phyloP scores from a whole-genome alignment of 2,888 invertebrate species.

The Drosophila glabriapex region DNA sequence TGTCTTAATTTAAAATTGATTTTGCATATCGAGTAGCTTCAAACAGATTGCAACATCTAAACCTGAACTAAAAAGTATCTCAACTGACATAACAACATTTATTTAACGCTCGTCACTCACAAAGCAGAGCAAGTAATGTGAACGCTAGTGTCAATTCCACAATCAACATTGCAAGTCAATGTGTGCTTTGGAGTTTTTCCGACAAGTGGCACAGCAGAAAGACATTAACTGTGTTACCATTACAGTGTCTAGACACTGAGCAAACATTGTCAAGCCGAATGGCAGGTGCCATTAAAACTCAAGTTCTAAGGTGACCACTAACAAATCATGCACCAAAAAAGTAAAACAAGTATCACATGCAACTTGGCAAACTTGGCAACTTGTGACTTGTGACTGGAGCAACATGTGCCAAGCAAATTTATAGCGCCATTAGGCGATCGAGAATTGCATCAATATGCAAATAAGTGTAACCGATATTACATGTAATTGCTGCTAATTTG shows the following conservation, averaged over 20 bases:
- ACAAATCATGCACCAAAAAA: conserved; percentile 57
- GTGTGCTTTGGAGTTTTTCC: conserved; percentile 71
- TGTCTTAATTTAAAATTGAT: conserved; percentile 15
- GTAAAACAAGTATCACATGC: conserved; percentile 15
- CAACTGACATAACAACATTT: conserved; percentile 23
- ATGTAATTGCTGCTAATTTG: conserved; percentile 83
- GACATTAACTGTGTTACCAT: conserved; percentile 55
- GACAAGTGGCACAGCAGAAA: conserved; percentile 53
- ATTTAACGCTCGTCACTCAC: conserved; percentile 43
- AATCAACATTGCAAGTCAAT: conserved; percentile 44
- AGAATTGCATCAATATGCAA: conserved; percentile 82
- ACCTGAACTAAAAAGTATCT: neutral
- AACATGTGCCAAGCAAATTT: conserved; percentile 79
- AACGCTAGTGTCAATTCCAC: conserved; percentile 27
- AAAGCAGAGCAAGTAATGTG: conserved; percentile 15
- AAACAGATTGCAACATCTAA: neutral
- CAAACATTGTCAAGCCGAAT: conserved; percentile 72
- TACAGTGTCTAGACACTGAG: conserved; percentile 72
- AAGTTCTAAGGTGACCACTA: conserved; percentile 55
- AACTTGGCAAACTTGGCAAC: conserved; percentile 15
- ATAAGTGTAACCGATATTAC: conserved; percentile 81
- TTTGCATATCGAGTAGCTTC: neutral
- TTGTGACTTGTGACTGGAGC: conserved; percentile 11
- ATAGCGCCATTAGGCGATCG: conserved; percentile 75
- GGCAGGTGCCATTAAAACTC: conserved; percentile 75